Evolutionary conservation across 2,888 invertebrate species (phyloP), one percentile per base, ranked within the genome.

Genomic region (Pandemis cinnamomeana): DNA sequence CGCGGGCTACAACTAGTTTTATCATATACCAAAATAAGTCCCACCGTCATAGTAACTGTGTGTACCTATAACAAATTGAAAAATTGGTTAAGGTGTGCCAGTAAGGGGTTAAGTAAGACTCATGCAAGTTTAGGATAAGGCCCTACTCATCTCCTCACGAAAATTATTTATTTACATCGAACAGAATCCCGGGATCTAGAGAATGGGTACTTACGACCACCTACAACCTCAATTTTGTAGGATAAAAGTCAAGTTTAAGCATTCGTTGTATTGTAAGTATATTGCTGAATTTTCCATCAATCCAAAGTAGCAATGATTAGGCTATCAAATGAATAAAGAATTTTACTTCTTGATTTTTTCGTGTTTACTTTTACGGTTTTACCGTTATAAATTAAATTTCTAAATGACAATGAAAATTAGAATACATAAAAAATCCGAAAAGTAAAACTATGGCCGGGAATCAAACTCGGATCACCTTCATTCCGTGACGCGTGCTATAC

Each of bases 141-240:
- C 58, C 58, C 27, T 58, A 27, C 42, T 64, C 48, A 20, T 11
- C 64, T 6, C 20, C 64, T 64, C 41, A 20, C 13, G 27, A 48
- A 48, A 64, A 13, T 44, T 64, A 64, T 48, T 44, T 48, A 64
- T 64, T 42, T 48, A 48, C 20, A 64, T 48, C 5, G 48, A 64
- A 64, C 64, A 48, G 44, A 44, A 64, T 64, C 44, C 44, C 48
- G 64, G 27, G 15, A 48, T 58, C 58, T 4, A 27, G 58, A 10
- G 27, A 58, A 58, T 20, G 5, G 58, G 27, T 27, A 11, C 58
- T 58, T 58, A 27, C 58, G 55, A 55, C 8, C 20, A 7, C 55
- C 8, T 55, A 7, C 55, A 55, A 20, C 55, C 55, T 15, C 55
- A 15, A 7, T 20, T 55, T 55, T 20, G 55, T 55, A 15, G 20